Evolutionary conservation across 2,888 invertebrate genomes (phyloP).

Genomic region (Lepidocyrtoides sp.): DNA sequence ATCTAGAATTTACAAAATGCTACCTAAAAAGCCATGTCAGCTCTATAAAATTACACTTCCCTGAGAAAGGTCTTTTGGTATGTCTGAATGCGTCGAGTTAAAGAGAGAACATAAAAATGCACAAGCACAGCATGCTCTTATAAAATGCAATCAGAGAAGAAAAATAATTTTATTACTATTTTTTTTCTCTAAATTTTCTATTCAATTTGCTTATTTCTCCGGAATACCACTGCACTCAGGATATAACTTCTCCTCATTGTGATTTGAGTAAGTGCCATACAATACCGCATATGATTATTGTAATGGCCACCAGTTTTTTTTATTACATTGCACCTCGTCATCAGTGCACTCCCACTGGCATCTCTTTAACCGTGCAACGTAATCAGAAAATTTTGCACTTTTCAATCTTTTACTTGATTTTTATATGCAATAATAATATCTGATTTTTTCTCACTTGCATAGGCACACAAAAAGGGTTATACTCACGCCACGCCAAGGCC

Average conservation of each 20-base stretch:
- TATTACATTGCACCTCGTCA: conserved; percentile 43
- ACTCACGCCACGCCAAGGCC: conserved; percentile 17
- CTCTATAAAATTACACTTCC: conserved; percentile 2
- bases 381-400: conserved; percentile 28
- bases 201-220: background rate
- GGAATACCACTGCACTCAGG: no score
- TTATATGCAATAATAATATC: background rate
- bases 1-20: conserved; percentile 32
- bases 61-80: background rate
- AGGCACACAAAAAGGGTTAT: background rate
- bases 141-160: background rate
- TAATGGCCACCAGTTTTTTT: conserved; percentile 5
- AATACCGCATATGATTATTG: background rate
- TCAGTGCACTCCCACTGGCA: conserved; percentile 32
- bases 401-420: background rate
- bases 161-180: background rate
- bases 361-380: background rate
- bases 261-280: background rate
- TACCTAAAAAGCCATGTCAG: background rate
- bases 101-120: background rate
- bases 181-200: background rate
- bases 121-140: background rate
- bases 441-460: conserved; percentile 8
- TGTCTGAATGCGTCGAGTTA: no score
- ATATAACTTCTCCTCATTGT: no score